Evolutionary conservation across 2,888 invertebrate genomes (phyloP), one percentile per base, ranked within the genome.

Genomic region (Drosophila vallismaia): DNA sequence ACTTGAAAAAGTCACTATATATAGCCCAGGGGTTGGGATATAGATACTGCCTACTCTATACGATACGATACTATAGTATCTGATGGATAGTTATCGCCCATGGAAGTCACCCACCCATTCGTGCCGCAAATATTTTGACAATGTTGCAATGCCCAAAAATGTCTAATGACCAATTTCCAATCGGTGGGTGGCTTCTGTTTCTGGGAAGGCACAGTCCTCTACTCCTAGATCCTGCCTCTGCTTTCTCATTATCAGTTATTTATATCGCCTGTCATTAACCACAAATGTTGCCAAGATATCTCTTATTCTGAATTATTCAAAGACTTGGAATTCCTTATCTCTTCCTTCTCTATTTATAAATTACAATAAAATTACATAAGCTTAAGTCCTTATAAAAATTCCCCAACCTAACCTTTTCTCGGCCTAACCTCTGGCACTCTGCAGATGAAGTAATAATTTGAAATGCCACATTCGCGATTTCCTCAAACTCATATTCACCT

Each of bases 121-220:
- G 42, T 42, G 42, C 6, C 58, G 57, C 69, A 75, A 78, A 79
- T 77, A 78, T 79, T 81, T 69, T 78, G 79, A 81, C 80, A 79
- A 66, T 62, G 67, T 63, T 28, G 49, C 38, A 31, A 28, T 19
- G 54, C 44, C 54, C 54, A 51, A 31, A 40, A 42, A 4, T 3
- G 48, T 14, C 60, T 62, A 62, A 62, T 62, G 60, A 51, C 57
- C 51, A 12, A 57, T 44, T 24, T 44, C n/a, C n/a, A n/a, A n/a
- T 44, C 44, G 44, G 44, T 55, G 55, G 46, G 28, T 55, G 55
- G 36, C 55, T 46, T 46, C 55, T 26, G 24, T 44, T 44, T 24
- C 40, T 38, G 38, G 38, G 38, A 12, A 38, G 38, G 38, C 40
- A 2, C 1, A n/a, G 6, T 28, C 28, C 28, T 28, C 28, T 28